Percentiles rank a stretch among this genome's conserved stretches.
Conservation (phyloP, 2,797 vertebrate species). For the Iguana delicatissima region DNA sequence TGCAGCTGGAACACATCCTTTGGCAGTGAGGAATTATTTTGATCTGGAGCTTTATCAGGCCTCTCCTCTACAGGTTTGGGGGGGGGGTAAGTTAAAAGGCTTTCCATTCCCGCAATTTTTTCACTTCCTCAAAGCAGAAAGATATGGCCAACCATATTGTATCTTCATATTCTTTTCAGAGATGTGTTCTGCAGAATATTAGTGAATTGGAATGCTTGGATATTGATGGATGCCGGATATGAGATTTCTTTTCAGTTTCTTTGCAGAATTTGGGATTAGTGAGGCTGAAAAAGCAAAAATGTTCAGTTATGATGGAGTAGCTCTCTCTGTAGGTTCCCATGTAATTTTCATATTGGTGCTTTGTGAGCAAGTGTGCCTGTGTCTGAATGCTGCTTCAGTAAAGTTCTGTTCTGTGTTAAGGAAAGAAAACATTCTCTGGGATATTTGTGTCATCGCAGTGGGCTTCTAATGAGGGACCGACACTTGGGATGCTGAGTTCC, state of each 20-base stretch:
- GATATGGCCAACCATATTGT: conserved; percentile 8
- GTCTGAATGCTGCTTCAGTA: conserved; percentile 18
- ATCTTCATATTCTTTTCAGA: conserved; percentile 16
- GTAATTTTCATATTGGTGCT: background rate
- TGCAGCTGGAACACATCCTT: background rate
- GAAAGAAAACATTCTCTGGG: background rate
- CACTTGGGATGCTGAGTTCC: background rate
- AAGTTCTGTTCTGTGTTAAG: background rate
- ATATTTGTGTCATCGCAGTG: background rate
- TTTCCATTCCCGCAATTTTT: background rate
- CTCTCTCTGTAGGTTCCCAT: background rate
- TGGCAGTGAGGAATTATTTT: background rate
- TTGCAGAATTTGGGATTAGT: conserved; percentile 36
- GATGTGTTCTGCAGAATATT: background rate
- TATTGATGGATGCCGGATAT: background rate
- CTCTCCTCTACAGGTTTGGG: background rate
- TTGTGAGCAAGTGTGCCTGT: conserved; percentile 8
- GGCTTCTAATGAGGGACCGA: rapidly evolving
- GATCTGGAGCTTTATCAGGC: background rate
- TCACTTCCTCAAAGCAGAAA: too few species aligned
- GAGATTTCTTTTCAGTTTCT: conserved; percentile 26
- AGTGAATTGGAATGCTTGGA: conserved; percentile 3
- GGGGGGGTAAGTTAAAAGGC: background rate
- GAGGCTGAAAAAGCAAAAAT: conserved; percentile 20
- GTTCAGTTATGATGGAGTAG: background rate